Conservation (phyloP, 2,113 vertebrate species). For the Vombatus ursinus region DNA sequence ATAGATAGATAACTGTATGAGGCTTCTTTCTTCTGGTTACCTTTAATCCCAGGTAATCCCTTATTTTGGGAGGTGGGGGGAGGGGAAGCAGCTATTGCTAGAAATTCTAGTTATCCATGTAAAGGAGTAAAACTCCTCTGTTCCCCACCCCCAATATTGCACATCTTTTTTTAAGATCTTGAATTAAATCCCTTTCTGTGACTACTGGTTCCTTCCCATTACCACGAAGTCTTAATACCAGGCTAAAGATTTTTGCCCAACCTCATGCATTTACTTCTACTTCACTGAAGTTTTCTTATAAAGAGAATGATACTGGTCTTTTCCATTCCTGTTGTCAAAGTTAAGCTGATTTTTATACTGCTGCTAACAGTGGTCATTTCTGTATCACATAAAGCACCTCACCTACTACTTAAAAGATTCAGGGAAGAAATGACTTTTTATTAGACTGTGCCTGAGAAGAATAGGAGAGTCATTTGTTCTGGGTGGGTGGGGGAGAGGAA, state of each 20-base stretch:
- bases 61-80: background rate
- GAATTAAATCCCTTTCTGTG: background rate
- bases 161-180: background rate
- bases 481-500: slow-evolving; percentile 39
- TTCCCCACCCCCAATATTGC: background rate
- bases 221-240: background rate
- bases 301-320: background rate
- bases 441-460: background rate
- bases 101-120: background rate
- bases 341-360: background rate
- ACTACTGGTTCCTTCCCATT: background rate
- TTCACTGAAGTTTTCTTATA: background rate
- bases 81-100: background rate
- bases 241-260: background rate
- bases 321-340: background rate
- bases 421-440: slow-evolving; percentile 43
- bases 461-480: background rate
- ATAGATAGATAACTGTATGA: background rate
- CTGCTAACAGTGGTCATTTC: background rate
- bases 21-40: background rate
- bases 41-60: too few relatives aligned
- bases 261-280: background rate
- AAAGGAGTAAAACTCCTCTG: background rate
- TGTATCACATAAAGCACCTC: background rate
- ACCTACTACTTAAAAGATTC: slow-evolving; percentile 26